A percentile compares a stretch with the other conserved stretches of the same genome.
Conservation (phyloP, 2,888 invertebrate genomes). For the Elmis aenea region DNA sequence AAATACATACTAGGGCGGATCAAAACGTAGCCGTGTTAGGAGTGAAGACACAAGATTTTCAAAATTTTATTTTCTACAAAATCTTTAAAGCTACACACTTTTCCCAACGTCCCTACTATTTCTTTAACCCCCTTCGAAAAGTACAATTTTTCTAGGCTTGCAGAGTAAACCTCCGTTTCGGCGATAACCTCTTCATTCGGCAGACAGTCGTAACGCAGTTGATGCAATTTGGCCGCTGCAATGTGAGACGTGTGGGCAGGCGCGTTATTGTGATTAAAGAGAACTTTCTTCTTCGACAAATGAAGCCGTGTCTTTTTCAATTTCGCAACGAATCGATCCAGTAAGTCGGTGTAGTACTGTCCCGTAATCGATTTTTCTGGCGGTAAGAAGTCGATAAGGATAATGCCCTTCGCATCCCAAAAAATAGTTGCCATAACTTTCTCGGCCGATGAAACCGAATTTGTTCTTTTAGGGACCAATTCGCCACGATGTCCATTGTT, state of each 20-base stretch:
- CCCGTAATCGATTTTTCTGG: constrained; percentile 31
- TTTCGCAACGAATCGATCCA: constrained; percentile 12
- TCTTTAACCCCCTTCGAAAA: too few species aligned
- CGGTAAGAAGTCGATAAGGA: constrained; percentile 33
- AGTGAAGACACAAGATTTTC: too few species aligned
- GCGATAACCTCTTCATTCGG: too few species aligned
- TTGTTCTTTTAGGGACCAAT: constrained; percentile 1
- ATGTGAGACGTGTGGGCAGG: constrained; percentile 10
- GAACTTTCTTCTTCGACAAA: constrained; percentile 24
- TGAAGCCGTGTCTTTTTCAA: constrained; percentile 24
- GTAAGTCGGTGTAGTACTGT: constrained; percentile 24
- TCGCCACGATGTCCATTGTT: not conserved
- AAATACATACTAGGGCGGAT: too few species aligned
- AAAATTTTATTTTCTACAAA: too few species aligned
- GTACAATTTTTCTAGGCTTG: too few species aligned
- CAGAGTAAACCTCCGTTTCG: too few species aligned
- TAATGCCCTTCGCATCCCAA: constrained; percentile 25
- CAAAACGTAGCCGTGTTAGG: too few species aligned
- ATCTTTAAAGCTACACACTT: too few species aligned
- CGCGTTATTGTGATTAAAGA: constrained; percentile 20
- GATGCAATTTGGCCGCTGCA: constrained; percentile 19
- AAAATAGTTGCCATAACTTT: constrained; percentile 6
- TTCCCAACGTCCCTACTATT: too few species aligned
- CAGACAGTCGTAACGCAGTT: constrained; percentile 18
- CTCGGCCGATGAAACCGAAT: constrained; percentile 1